Conservation (phyloP, 2,888 invertebrate genomes). For the Eupithecia vulgata region DNA sequence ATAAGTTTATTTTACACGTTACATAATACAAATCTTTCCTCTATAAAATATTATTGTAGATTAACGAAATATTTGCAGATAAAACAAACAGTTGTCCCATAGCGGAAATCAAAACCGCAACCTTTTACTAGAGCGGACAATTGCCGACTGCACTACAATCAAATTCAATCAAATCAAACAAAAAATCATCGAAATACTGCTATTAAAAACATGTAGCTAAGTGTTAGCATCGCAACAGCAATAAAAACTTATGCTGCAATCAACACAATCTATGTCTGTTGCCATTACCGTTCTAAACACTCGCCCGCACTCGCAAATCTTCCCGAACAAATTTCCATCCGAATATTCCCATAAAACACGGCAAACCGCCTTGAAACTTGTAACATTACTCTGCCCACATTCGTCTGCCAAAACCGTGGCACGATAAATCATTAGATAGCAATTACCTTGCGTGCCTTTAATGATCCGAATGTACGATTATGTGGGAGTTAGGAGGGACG, state of each 20-base stretch:
- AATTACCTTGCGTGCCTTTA: conserved; percentile 51
- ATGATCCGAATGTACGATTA: conserved; percentile 48
- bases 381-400: conserved; percentile 35
- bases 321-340: conserved; percentile 17
- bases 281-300: conserved; percentile 13
- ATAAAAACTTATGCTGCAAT: conserved; percentile 7
- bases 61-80: neutral
- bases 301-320: conserved; percentile 14
- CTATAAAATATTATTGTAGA: too few relatives aligned
- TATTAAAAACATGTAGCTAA: neutral
- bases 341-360: conserved; percentile 35
- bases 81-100: neutral
- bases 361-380: conserved; percentile 34
- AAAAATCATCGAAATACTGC: neutral
- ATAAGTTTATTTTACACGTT: too few relatives aligned
- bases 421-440: conserved; percentile 50
- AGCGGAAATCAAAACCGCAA: neutral
- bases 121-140: neutral
- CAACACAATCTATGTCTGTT: neutral
- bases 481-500: conserved; percentile 20
- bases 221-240: neutral
- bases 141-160: neutral
- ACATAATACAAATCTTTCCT: neutral
- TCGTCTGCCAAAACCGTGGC: conserved; percentile 41
- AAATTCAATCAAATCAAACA: too few relatives aligned